Conservation (phyloP, 1,140 invertebrate species). For the Diabrotica undecimpunctata region DNA sequence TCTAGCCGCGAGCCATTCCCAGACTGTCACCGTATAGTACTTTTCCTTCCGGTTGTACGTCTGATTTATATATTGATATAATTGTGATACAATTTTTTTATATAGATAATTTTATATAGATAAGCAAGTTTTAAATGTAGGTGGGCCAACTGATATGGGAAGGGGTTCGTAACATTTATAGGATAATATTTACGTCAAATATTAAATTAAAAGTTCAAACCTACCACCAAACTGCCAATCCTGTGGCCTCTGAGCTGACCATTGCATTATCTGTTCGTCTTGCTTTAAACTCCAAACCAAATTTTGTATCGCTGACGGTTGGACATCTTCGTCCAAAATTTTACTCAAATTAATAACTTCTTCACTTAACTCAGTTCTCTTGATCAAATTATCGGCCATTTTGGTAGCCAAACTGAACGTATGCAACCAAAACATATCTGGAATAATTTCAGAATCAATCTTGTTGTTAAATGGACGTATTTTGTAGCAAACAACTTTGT, state of each 20-base stretch:
- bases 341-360: constrained; percentile 45
- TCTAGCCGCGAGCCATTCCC: too few relatives aligned
- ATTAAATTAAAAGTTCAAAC: constrained; percentile 38
- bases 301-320: constrained; percentile 48
- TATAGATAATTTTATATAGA: too few relatives aligned
- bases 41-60: too few relatives aligned
- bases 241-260: constrained; percentile 59
- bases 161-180: too few relatives aligned
- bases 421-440: constrained; percentile 61
- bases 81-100: too few relatives aligned
- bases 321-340: constrained; percentile 39
- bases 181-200: too few relatives aligned
- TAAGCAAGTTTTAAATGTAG: too few relatives aligned
- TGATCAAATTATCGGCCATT: constrained; percentile 56
- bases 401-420: constrained; percentile 54
- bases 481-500: constrained; percentile 55
- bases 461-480: constrained; percentile 48
- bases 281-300: constrained; percentile 55
- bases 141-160: too few relatives aligned
- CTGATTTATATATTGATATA: too few relatives aligned
- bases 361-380: constrained; percentile 49
- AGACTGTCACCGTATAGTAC: too few relatives aligned
- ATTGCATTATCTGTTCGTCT: constrained; percentile 62
- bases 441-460: constrained; percentile 40
- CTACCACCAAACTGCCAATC: constrained; percentile 68